phyloP scores from a whole-genome alignment of 2,113 vertebrate species.

The Corythornis cristatus region DNA sequence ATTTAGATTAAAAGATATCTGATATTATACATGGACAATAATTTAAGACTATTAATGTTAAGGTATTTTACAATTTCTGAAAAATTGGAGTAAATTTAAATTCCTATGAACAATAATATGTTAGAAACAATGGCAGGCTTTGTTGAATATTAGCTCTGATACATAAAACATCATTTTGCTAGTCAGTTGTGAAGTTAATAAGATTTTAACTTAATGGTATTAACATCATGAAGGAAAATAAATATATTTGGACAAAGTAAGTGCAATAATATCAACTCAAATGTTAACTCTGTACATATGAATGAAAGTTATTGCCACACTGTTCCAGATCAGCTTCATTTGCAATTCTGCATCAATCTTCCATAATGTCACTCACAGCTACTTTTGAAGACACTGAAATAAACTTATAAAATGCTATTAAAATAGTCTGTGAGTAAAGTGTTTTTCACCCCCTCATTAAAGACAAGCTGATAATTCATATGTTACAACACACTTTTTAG shows the following conservation, averaged over 20 bases:
- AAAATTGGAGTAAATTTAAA: neutral
- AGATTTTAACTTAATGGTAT: neutral
- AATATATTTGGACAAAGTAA: neutral
- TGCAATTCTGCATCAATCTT: neutral
- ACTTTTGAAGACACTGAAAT: neutral
- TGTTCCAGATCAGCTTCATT: neutral
- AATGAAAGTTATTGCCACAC: neutral
- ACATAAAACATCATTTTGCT: constrained; percentile 4
- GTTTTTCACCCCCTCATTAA: neutral
- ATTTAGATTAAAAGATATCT: constrained; percentile 11
- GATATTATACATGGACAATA: neutral
- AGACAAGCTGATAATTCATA: neutral
- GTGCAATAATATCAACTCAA: neutral
- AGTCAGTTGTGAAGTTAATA: neutral
- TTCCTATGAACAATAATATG: neutral
- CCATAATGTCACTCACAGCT: neutral
- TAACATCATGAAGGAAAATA: neutral
- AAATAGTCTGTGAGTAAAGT: neutral
- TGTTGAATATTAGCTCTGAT: neutral
- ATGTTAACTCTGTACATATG: neutral
- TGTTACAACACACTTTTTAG: neutral
- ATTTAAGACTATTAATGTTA: neutral
- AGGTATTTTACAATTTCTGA: neutral
- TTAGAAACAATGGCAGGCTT: constrained; percentile 42
- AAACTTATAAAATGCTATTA: neutral